Evolutionary conservation across 2,888 invertebrate species (phyloP).

Genomic region (Macropis europaea): DNA sequence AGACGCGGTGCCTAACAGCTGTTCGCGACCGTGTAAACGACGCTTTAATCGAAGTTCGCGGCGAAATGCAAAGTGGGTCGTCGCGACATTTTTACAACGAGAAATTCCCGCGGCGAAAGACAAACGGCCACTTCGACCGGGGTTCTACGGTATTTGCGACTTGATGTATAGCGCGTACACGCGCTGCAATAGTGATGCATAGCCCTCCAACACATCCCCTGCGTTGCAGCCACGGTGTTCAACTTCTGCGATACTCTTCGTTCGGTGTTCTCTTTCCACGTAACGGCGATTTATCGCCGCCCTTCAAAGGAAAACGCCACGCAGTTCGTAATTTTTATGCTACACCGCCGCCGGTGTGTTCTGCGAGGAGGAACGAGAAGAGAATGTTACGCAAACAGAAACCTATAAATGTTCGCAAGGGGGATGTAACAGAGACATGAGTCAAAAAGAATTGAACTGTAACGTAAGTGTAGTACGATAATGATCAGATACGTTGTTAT

Average conservation of each 20-base stretch:
- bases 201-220: constrained; percentile 17
- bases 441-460: no score
- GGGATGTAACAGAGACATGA: no score
- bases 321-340: no score
- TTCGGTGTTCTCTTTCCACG: constrained; percentile 13
- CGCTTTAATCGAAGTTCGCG: neutral
- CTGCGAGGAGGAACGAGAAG: no score
- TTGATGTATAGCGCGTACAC: constrained; percentile 10
- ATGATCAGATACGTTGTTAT: no score
- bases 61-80: constrained; percentile 7
- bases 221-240: neutral
- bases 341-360: no score
- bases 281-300: constrained; percentile 33
- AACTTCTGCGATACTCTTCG: constrained; percentile 8
- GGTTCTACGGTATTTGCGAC: constrained; percentile 25
- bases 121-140: constrained; percentile 24
- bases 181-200: constrained; percentile 29
- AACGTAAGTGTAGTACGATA: no score
- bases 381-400: no score
- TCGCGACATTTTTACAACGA: constrained; percentile 25
- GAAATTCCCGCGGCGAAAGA: constrained; percentile 19
- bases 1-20: neutral
- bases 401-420: no score
- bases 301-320: neutral
- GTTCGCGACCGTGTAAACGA: neutral